These are phyloP conservation scores for Tamandua tetradactyla DNA, from an alignment of 2,797 vertebrate species.

Conservation along the genomic window DNA sequence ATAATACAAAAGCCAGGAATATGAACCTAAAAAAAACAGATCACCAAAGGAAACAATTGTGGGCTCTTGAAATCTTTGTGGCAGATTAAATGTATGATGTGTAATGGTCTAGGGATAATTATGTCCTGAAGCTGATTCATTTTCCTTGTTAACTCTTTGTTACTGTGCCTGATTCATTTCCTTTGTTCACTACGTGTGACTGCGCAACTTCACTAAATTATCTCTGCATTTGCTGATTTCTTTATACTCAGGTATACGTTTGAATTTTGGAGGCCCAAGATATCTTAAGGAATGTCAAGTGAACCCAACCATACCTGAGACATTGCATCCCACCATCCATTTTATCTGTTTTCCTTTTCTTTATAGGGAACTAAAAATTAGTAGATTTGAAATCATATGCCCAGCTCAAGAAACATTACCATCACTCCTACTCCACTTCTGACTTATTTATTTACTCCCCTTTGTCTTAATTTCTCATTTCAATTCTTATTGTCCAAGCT, in stretches of 20 bases:
- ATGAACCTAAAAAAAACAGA: neutral
- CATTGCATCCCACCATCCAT: neutral
- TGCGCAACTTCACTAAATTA: neutral
- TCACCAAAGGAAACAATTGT: neutral
- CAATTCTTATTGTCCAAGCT: neutral
- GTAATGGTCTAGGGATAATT: neutral
- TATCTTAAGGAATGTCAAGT: neutral
- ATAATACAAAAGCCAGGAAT: neutral
- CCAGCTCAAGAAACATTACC: neutral
- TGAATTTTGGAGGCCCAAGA: neutral
- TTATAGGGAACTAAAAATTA: neutral
- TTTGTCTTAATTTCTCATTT: neutral
- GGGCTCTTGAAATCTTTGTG: neutral
- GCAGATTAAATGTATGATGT: neutral
- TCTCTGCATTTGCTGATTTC: neutral
- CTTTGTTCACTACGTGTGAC: neutral
- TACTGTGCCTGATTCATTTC: neutral
- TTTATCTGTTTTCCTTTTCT: neutral
- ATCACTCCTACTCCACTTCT: neutral
- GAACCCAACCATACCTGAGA: neutral
- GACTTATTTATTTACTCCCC: neutral
- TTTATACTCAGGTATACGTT: neutral
- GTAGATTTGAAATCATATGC: neutral
- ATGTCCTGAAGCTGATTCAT: neutral
- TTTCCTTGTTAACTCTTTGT: neutral